Evolutionary conservation across 2,888 invertebrate species (phyloP).

Genomic region (Podabrus alpinus): DNA sequence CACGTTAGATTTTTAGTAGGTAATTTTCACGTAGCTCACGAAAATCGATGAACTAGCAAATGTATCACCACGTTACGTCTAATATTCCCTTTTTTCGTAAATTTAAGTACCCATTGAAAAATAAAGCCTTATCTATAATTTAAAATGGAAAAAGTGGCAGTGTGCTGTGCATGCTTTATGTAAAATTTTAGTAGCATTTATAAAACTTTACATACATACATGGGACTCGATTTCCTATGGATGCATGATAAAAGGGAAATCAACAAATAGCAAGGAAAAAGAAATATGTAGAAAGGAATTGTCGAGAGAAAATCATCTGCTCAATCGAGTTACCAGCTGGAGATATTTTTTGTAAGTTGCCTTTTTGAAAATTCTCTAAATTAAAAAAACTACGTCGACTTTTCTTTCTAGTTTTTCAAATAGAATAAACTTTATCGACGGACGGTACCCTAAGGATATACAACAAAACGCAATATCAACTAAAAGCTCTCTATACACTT

Average conservation of each 20-base stretch:
- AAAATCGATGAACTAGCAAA: slow-evolving; percentile 1
- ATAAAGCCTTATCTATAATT: neutral
- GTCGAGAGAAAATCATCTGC: slow-evolving; percentile 15
- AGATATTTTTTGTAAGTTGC: neutral
- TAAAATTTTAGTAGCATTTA: neutral
- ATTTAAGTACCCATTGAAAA: neutral
- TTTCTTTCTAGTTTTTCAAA: neutral
- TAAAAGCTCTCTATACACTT: slow-evolving; percentile 4
- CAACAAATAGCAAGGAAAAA: neutral
- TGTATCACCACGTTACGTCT: neutral
- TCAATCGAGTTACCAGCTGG: neutral
- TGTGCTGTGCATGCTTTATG: neutral
- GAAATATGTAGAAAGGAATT: slow-evolving; percentile 8
- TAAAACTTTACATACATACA: neutral
- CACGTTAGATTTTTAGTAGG: neutral
- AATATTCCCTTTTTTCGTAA: neutral
- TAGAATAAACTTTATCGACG: neutral
- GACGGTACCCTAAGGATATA: neutral
- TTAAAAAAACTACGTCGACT: neutral
- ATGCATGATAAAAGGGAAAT: neutral
- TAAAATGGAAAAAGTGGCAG: neutral
- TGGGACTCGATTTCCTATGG: neutral
- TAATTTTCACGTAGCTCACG: slow-evolving; percentile 1
- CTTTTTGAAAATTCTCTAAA: neutral
- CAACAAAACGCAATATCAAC: slow-evolving; percentile 15